Base-by-base conservation (phyloP, 2,888 invertebrate species). In the Agrotis segetum region DNA sequence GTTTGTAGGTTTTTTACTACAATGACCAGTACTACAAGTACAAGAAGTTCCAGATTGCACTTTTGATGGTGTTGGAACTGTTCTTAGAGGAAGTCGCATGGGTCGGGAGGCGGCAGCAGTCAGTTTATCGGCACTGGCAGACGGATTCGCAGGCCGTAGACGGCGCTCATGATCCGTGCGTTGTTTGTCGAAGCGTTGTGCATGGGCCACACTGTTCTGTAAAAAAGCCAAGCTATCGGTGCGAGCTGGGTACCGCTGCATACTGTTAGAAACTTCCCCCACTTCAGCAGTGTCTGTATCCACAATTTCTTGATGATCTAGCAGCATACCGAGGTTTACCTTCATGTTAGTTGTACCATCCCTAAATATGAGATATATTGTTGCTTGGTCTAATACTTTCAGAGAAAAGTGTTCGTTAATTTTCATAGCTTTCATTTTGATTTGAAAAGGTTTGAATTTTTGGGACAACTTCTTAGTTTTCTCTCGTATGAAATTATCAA, bases 251-350 rank as follows among this genome's bases (percentile, higher is more conserved):
- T 90, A 81, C 34, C 86, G 88, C 75, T 89, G 91, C 65, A 92
- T 53, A 76, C 68, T 90, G 67, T 83, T 90, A 3, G 89, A 87
- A 19, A 93, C 92, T 66, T 91, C 87, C 0, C 92, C 92, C 4
- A 93, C 82, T 75, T 92, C 92, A 16, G 90, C 88, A 21, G 89
- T 91, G 68, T 92, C 92, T 0, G 92, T 97, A 90, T 92, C 96
- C 81, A 90, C 95, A 85, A 90, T 96, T 92, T 91, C 97, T 91
- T 92, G 95, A 88, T 93, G 96, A 91, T 93, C 96, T 89, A 94
- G 91, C 87, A 89, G 91, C 97, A 93, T 97, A 85, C 93, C 96
- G 86, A 89, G 89, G 77, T 96, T 96, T 44, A 95, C 72, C 85
- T 95, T 95, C 50, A 96, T 77, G 82, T 92, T 94, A 7, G 92